These are phyloP conservation scores for Zophobas morio DNA, from an alignment of 1,140 invertebrate genomes.

Conservation along the genomic window DNA sequence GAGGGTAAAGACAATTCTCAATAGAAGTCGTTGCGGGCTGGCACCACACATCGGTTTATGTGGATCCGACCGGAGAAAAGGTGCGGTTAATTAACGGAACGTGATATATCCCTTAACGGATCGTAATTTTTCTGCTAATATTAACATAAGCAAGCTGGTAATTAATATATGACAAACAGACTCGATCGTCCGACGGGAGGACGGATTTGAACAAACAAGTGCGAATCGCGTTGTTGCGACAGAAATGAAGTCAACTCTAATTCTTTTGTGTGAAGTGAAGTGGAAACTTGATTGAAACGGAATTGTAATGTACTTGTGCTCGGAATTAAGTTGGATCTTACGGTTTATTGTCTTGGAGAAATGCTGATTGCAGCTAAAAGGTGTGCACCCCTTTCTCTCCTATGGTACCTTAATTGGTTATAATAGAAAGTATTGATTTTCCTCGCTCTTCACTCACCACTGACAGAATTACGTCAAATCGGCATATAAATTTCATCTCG, in stretches of 20 bases:
- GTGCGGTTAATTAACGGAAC: conserved; percentile 21
- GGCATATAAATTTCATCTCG: background rate
- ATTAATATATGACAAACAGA: conserved; percentile 8
- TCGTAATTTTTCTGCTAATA: conserved; percentile 24
- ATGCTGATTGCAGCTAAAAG: conserved; percentile 34
- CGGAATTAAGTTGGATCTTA: conserved; percentile 10
- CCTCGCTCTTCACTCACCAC: background rate
- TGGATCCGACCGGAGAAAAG: background rate
- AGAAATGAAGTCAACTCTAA: conserved; percentile 19
- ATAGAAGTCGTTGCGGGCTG: background rate
- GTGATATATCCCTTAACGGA: conserved; percentile 15
- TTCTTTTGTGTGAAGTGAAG: conserved; percentile 31
- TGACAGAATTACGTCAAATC: conserved; percentile 26
- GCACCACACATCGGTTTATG: background rate
- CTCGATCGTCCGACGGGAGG: background rate
- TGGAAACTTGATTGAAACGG: conserved; percentile 36
- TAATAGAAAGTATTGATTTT: conserved; percentile 38
- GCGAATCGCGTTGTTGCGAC: conserved; percentile 14
- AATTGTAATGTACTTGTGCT: conserved; percentile 22
- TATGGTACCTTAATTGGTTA: conserved; percentile 31
- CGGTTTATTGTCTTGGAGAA: conserved; percentile 17
- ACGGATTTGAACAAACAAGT: conserved; percentile 9
- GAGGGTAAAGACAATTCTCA: background rate
- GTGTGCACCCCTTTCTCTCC: conserved; percentile 9
- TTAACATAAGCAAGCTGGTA: conserved; percentile 17